Conservation (phyloP, 2,797 vertebrate species). For the Pantherophis alleghaniensis region DNA sequence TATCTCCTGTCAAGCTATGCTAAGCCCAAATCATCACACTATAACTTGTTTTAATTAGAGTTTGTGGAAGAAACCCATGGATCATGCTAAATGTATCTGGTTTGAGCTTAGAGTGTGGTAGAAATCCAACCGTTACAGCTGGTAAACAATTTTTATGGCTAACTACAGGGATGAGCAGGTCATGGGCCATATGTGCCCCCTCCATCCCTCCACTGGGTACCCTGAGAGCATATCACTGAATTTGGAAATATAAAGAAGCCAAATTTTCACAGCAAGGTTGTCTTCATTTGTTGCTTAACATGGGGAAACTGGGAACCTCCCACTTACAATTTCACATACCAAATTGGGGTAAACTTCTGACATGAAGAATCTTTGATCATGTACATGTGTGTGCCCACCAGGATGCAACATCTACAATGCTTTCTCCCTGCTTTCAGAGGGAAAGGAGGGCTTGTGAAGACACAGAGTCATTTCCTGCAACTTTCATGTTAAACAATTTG, state of each 20-base stretch:
- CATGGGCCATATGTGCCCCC: not conserved
- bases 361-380: not conserved
- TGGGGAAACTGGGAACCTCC: not conserved
- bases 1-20: not conserved
- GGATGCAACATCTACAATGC: not conserved
- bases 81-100: not conserved
- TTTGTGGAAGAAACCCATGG: not conserved
- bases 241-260: not conserved
- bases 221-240: not conserved
- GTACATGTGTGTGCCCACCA: not conserved
- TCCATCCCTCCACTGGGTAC: not conserved
- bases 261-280: not conserved
- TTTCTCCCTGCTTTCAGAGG: not conserved
- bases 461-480: not conserved
- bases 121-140: not conserved
- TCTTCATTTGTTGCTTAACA: not conserved
- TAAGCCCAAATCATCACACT: not conserved
- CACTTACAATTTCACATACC: not conserved
- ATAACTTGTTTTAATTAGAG: not conserved
- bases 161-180: not conserved
- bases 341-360: not conserved
- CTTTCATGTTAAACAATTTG: not conserved
- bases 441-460: not conserved
- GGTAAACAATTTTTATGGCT: not conserved
- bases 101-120: not conserved